phyloP scores from a whole-genome alignment of 2,888 invertebrate species.

The Drosophila rubida region DNA sequence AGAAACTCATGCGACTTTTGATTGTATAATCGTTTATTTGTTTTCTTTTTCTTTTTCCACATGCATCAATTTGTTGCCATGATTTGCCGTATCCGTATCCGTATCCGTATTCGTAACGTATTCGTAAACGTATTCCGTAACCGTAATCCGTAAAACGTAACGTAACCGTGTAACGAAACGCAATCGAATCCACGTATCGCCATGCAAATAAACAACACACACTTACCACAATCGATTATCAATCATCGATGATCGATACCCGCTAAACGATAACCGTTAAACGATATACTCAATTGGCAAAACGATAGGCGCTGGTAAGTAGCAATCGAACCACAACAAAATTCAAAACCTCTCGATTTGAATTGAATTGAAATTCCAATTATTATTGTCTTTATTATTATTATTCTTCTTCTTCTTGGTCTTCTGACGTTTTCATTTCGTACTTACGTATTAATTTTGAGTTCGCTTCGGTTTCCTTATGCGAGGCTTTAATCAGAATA shows the following conservation, averaged over 20 bases:
- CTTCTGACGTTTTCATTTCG: too few species aligned
- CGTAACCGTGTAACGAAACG: conserved; percentile 33
- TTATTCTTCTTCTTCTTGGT: too few species aligned
- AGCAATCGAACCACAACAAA: conserved; percentile 18
- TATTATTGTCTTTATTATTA: conserved; percentile 5
- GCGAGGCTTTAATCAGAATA: conserved; percentile 43
- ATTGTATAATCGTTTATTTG: conserved; percentile 45
- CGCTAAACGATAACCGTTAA: not conserved
- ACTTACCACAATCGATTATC: conserved; percentile 34
- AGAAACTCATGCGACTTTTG: conserved; percentile 35
- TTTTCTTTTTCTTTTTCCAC: conserved; percentile 28
- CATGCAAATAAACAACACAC: conserved; percentile 49
- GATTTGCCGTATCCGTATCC: conserved; percentile 35
- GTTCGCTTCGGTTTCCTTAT: conserved; percentile 25
- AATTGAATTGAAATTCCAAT: conserved; percentile 21
- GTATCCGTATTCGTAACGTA: conserved; percentile 21
- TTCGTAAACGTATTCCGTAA: conserved; percentile 13
- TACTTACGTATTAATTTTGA: not conserved
- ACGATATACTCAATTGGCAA: conserved; percentile 34
- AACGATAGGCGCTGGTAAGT: conserved; percentile 81
- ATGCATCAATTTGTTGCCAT: conserved; percentile 63
- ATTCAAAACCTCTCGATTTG: conserved; percentile 16
- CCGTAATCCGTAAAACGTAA: conserved; percentile 9
- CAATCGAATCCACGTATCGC: conserved; percentile 59
- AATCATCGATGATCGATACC: conserved; percentile 3